Conservation (phyloP, 2,888 invertebrate species). For the Pilophorus perplexus region DNA sequence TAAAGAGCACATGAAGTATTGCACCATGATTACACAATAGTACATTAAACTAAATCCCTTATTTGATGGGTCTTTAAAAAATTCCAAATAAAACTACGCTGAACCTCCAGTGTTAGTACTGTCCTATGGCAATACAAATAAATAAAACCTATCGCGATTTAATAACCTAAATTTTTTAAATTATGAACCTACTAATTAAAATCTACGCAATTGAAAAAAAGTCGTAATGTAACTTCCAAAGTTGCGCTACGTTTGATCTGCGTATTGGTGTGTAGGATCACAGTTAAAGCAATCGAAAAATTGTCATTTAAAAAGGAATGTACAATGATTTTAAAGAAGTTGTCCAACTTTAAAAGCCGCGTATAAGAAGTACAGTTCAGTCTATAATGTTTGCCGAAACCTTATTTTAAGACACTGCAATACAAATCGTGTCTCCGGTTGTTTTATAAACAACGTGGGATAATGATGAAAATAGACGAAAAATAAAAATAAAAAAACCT, state of each 20-base stretch:
- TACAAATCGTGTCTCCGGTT: background rate
- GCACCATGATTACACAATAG: no score
- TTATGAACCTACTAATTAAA: no score
- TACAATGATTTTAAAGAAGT: slow-evolving; percentile 29
- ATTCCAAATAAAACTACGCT: no score
- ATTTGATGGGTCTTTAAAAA: no score
- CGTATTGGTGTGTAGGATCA: slow-evolving; percentile 34
- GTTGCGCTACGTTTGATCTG: background rate
- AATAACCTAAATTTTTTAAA: no score
- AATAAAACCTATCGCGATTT: no score
- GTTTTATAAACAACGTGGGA: slow-evolving; percentile 1
- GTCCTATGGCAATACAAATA: no score
- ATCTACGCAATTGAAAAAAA: background rate
- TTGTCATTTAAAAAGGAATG: slow-evolving; percentile 46
- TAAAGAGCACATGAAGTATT: no score
- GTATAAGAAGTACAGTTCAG: slow-evolving; percentile 36
- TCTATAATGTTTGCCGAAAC: slow-evolving; percentile 27
- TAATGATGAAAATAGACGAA: slow-evolving; percentile 2
- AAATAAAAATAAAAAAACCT: no score
- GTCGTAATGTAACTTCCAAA: background rate
- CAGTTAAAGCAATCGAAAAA: slow-evolving; percentile 43
- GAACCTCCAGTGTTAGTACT: no score
- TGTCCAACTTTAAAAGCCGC: background rate
- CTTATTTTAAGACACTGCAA: slow-evolving; percentile 9
- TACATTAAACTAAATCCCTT: no score